Evolutionary conservation across 1,140 invertebrate species (phyloP), one percentile per base, ranked within the genome.

Genomic region (Apis dorsata): DNA sequence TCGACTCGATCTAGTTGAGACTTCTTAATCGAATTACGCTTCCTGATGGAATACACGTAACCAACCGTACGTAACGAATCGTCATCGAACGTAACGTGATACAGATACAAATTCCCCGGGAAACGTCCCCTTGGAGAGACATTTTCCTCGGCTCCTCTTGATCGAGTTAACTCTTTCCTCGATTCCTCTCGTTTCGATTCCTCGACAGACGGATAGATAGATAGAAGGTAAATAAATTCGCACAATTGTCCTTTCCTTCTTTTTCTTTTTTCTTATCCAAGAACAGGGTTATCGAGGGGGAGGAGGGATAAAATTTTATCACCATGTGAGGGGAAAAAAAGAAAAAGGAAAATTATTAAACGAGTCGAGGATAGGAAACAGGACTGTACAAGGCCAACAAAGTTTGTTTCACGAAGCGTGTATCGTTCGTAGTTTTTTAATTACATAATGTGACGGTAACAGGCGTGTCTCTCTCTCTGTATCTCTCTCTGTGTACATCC

Each of bases 351-450:
- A 69, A 62, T 79, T 77, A 69, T 69, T 81, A 81, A 53, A 69
- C 80, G 72, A 21, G 49, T 1, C 9, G 55, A 17, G 53, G 17
- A 60, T 44, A 63, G 24, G 59, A 2, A 15, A 72, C 24, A 59
- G 62, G 15, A 13, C 24, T 15, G 13, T 17, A 24, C 57, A 12
- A 10, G 28, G 21, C 8, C 44, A 44, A n/a, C 55, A 44, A 77
- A 82, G 74, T 82, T 68, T 62, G 65, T 82, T 77, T 82, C 34
- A 7, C 55, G 55, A 15, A 59, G 49, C 53, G 74, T 11, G 55
- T 63, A 77, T 82, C 80, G 74, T 17, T 49, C 28, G 71, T 66
- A 49, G n/a, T 15, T 82, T 82, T 82, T 82, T 82, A 82, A 82
- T 82, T 69, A 76, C 65, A 66, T 82, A 69, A 77, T 77, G 74